A percentile compares a stretch with the other conserved stretches of the same genome.
These are phyloP conservation scores for Spondyliosoma cantharus DNA, from an alignment of 2,797 vertebrate species.

Conservation along the genomic window DNA sequence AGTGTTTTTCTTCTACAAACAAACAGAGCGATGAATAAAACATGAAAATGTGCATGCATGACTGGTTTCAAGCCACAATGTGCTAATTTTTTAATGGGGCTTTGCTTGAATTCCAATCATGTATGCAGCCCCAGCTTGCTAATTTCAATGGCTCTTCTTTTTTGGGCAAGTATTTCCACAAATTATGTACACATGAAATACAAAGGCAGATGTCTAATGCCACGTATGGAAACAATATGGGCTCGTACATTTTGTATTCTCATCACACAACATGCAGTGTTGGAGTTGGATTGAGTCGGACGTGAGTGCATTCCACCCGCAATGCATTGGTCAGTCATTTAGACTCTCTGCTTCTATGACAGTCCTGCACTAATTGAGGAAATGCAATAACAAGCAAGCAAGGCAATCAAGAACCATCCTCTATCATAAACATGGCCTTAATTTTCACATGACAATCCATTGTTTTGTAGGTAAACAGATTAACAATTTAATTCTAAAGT, in stretches of 20 bases:
- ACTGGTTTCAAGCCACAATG: constrained; percentile 67
- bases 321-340: constrained; percentile 41
- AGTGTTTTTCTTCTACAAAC: constrained; percentile 46
- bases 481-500: constrained; percentile 35
- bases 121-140: constrained; percentile 52
- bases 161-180: constrained; percentile 34
- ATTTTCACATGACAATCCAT: constrained; percentile 55
- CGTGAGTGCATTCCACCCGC: constrained; percentile 29
- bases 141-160: constrained; percentile 43
- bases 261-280: constrained; percentile 24
- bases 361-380: constrained; percentile 53
- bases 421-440: constrained; percentile 58
- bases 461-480: constrained; percentile 51
- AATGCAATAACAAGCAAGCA: constrained; percentile 65
- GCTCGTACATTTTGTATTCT: constrained; percentile 39
- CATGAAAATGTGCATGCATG: constrained; percentile 59
- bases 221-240: constrained; percentile 26
- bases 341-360: constrained; percentile 37
- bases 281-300: constrained; percentile 15
- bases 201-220: constrained; percentile 36
- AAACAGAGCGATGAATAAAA: constrained; percentile 44
- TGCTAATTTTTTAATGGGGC: constrained; percentile 47
- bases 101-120: constrained; percentile 69
- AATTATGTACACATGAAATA: constrained; percentile 31
- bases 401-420: constrained; percentile 60